Percentiles rank a stretch among this genome's conserved stretches.
phyloP scores from a whole-genome alignment of 2,888 invertebrate species.

The Drosophila meridiana region DNA sequence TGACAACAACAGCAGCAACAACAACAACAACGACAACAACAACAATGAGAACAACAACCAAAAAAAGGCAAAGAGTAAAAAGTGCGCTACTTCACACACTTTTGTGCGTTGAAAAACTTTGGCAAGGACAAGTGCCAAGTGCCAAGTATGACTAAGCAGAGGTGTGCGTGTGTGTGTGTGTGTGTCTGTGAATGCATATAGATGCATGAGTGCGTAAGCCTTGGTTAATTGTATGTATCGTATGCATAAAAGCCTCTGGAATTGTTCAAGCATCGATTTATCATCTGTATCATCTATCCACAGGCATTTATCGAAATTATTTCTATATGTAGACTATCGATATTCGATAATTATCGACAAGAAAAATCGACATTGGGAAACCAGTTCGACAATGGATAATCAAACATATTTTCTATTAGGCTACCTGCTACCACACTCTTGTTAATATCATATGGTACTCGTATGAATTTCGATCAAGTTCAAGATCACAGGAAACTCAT shows the following conservation, averaged over 20 bases:
- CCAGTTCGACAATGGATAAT: too few relatives aligned
- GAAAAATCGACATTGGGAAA: too few relatives aligned
- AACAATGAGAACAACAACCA: conserved; percentile 29
- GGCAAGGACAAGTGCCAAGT: conserved; percentile 20
- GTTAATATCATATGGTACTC: too few relatives aligned
- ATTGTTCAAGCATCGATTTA: background rate
- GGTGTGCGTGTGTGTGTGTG: background rate
- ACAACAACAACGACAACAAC: conserved; percentile 12
- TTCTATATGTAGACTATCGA: too few relatives aligned
- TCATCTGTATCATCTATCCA: too few relatives aligned
- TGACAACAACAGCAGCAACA: conserved; percentile 50
- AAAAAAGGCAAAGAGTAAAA: conserved; percentile 17
- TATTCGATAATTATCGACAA: too few relatives aligned
- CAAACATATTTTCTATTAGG: too few relatives aligned
- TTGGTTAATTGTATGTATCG: background rate
- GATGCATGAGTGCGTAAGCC: too few relatives aligned
- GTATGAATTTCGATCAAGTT: too few relatives aligned
- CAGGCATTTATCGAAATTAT: too few relatives aligned
- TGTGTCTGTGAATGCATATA: background rate
- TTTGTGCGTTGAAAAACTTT: conserved; percentile 27
- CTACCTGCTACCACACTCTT: too few relatives aligned
- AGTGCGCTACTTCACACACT: conserved; percentile 20
- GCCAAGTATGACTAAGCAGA: conserved; percentile 1
- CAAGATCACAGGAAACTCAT: too few relatives aligned
- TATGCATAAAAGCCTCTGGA: background rate